phyloP scores from a whole-genome alignment of 2,797 vertebrate species.

The Strix occidentalis region DNA sequence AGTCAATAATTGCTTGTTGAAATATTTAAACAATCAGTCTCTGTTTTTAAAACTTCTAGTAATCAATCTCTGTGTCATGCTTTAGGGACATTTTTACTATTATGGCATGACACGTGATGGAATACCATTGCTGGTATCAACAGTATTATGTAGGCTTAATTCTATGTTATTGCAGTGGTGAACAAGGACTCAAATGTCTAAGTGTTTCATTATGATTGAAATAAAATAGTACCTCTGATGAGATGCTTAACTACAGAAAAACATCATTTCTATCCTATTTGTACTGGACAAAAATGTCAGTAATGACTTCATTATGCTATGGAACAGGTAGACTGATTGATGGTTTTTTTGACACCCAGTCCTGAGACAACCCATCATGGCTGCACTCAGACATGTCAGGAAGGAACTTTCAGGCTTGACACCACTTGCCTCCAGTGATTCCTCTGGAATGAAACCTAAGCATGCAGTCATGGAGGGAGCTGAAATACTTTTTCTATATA shows the following conservation, averaged over 20 bases:
- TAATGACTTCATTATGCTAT: background rate
- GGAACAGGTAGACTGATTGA: background rate
- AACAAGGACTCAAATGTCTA: background rate
- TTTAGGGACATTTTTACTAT: background rate
- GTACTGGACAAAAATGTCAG: background rate
- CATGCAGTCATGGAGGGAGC: background rate
- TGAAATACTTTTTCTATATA: background rate
- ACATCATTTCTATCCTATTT: background rate
- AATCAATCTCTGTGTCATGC: background rate
- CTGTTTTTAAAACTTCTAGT: background rate
- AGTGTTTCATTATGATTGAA: background rate
- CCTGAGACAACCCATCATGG: background rate
- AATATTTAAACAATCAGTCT: background rate
- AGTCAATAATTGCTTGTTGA: background rate
- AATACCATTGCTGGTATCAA: background rate
- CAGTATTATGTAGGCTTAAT: background rate
- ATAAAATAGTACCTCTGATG: background rate
- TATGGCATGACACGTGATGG: background rate
- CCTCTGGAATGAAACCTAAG: background rate
- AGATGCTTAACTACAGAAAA: background rate
- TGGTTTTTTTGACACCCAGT: background rate
- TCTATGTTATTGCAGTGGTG: background rate
- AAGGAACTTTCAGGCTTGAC: background rate
- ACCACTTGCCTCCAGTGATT: background rate
- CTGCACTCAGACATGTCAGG: background rate